A percentile compares a stretch with the other conserved stretches of the same genome.
Conservation (phyloP, 2,888 invertebrate genomes). For the Synergus gifuensis region DNA sequence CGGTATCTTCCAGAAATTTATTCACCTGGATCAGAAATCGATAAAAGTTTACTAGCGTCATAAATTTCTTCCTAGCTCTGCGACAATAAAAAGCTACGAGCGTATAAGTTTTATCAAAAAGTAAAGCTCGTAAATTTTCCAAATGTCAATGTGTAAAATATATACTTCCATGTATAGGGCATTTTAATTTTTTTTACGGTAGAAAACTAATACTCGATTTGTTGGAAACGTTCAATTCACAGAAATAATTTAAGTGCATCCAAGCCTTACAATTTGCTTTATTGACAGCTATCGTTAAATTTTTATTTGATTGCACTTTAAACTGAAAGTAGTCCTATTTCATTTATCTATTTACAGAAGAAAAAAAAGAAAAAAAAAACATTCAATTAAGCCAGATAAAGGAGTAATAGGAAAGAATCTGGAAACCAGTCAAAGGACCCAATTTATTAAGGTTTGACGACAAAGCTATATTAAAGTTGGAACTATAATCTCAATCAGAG, state of each 20-base stretch:
- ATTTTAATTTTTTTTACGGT: background rate
- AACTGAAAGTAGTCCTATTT: too few relatives aligned
- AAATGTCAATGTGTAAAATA: conserved; percentile 15
- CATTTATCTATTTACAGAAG: too few relatives aligned
- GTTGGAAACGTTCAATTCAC: background rate
- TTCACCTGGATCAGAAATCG: conserved; percentile 8
- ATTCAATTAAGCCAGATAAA: background rate
- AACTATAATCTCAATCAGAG: conserved; percentile 25
- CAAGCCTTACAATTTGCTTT: background rate
- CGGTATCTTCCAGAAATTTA: conserved; percentile 16
- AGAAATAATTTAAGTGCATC: background rate
- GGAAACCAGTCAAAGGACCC: background rate
- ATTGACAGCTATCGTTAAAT: too few relatives aligned
- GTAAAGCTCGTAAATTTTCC: conserved; percentile 27
- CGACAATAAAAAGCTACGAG: conserved; percentile 35
- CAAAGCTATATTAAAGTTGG: conserved; percentile 20
- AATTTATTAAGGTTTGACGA: conserved; percentile 1
- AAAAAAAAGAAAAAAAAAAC: too few relatives aligned
- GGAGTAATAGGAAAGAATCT: background rate
- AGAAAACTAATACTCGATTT: background rate
- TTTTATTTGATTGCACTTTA: too few relatives aligned
- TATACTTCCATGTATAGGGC: background rate
- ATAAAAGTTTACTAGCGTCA: conserved; percentile 20
- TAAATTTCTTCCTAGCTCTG: conserved; percentile 3
- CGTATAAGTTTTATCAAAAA: conserved; percentile 30